These are phyloP conservation scores for Drosophila peninsularis DNA, from an alignment of 2,888 invertebrate genomes.

Conservation along the genomic window DNA sequence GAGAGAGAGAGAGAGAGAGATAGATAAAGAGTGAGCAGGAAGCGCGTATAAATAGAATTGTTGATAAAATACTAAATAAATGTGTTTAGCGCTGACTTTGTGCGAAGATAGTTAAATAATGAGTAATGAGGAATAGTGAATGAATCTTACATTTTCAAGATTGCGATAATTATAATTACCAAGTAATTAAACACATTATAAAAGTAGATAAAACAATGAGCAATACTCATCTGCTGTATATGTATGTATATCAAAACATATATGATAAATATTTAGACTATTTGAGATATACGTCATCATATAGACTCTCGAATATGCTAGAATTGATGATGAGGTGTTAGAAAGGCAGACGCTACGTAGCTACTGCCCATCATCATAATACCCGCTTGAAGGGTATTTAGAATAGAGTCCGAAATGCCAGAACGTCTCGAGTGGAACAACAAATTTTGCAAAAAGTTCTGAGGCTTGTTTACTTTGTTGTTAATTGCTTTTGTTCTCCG, in stretches of 20 bases:
- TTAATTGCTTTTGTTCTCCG: constrained; percentile 14
- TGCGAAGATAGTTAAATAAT: constrained; percentile 10
- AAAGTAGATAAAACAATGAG: not conserved
- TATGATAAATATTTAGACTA: not conserved
- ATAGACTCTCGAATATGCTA: not conserved
- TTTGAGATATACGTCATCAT: not conserved
- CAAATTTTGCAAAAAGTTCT: not conserved
- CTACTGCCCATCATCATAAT: not conserved
- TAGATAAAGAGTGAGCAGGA: too few species aligned
- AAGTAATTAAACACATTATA: not conserved
- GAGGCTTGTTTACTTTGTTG: constrained; percentile 9
- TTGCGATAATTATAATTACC: constrained; percentile 12
- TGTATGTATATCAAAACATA: not conserved
- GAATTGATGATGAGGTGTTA: too few species aligned
- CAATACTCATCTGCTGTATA: not conserved
- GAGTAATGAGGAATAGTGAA: constrained; percentile 2
- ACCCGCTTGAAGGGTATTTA: not conserved
- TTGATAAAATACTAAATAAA: constrained; percentile 12
- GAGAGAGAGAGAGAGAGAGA: too few species aligned
- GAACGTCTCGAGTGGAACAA: not conserved
- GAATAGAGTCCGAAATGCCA: not conserved
- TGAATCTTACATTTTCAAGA: not conserved
- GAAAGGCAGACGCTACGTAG: too few species aligned
- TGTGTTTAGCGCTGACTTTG: constrained; percentile 11
- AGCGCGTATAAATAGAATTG: constrained; percentile 15